phyloP scores from a whole-genome alignment of 92 coral and sea anemone species.

The Heliopora coerulea region DNA sequence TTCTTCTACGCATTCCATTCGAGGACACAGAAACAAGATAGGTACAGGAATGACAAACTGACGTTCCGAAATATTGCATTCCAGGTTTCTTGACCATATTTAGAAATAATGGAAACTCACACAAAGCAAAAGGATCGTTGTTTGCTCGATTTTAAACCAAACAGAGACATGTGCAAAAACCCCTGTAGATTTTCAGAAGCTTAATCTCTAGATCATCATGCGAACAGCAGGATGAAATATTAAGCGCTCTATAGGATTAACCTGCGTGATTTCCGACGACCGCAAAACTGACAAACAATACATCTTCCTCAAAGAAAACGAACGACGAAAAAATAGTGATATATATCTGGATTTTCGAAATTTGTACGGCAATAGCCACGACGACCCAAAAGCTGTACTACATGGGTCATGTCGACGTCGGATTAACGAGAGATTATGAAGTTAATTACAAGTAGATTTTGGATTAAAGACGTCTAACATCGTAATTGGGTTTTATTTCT shows the following conservation, averaged over 20 bases:
- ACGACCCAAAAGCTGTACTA: not conserved
- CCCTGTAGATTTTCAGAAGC: not conserved
- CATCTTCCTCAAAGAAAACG: not conserved
- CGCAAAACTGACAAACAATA: not conserved
- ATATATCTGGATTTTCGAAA: not conserved
- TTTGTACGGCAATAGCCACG: not conserved
- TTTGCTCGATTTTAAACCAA: slow-evolving; percentile 10
- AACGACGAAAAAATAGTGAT: not conserved
- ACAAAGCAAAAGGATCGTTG: not conserved
- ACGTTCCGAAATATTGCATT: too few relatives aligned
- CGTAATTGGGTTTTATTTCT: slow-evolving; percentile 23
- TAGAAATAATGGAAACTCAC: slow-evolving; percentile 32
- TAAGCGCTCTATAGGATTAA: slow-evolving; percentile 28
- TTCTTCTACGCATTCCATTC: too few relatives aligned
- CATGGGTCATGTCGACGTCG: slow-evolving; percentile 3
- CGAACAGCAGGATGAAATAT: slow-evolving; percentile 27
- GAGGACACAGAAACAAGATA: not conserved
- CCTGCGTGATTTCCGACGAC: slow-evolving; percentile 14
- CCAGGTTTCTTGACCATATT: slow-evolving; percentile 41
- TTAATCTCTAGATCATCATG: slow-evolving; percentile 1
- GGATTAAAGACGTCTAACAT: slow-evolving; percentile 3
- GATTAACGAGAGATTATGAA: slow-evolving; percentile 2
- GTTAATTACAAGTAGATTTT: slow-evolving; percentile 31
- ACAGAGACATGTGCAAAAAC: not conserved
- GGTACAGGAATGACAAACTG: too few relatives aligned